phyloP scores from a whole-genome alignment of 2,113 vertebrate genomes.

The Callopanchax toddi region DNA sequence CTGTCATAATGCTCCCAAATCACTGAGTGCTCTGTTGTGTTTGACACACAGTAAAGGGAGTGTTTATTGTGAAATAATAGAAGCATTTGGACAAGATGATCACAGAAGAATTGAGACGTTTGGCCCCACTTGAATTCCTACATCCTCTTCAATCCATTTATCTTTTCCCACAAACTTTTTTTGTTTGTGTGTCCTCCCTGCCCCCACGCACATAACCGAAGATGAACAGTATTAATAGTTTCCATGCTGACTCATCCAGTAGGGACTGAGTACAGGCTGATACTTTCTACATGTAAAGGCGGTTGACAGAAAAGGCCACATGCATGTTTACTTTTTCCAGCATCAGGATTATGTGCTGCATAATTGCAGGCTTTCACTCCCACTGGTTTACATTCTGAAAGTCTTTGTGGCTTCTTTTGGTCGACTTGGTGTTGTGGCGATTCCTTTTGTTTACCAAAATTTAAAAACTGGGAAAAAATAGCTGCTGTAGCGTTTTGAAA shows the following conservation, averaged over 20 bases:
- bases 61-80: constrained; percentile 59
- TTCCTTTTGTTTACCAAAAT: no score
- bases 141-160: constrained; percentile 56
- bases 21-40: constrained; percentile 7
- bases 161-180: constrained; percentile 48
- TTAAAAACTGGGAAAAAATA: no score
- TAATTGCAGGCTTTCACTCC: constrained; percentile 44
- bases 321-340: constrained; percentile 28
- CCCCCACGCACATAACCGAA: neutral
- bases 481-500: no score
- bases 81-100: constrained; percentile 50
- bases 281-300: neutral
- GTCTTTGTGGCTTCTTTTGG: constrained; percentile 19
- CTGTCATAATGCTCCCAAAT: constrained; percentile 9
- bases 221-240: constrained; percentile 16
- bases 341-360: constrained; percentile 7
- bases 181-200: constrained; percentile 7
- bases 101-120: constrained; percentile 49
- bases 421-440: constrained; percentile 19
- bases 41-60: constrained; percentile 59
- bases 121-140: constrained; percentile 54
- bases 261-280: neutral
- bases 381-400: constrained; percentile 40
- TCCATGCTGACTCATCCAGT: constrained; percentile 10
- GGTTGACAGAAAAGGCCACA: constrained; percentile 10